Evolutionary conservation across 2,888 invertebrate genomes (phyloP), one percentile per base, ranked within the genome.

Genomic region (Hirtodrosophila alboralis): DNA sequence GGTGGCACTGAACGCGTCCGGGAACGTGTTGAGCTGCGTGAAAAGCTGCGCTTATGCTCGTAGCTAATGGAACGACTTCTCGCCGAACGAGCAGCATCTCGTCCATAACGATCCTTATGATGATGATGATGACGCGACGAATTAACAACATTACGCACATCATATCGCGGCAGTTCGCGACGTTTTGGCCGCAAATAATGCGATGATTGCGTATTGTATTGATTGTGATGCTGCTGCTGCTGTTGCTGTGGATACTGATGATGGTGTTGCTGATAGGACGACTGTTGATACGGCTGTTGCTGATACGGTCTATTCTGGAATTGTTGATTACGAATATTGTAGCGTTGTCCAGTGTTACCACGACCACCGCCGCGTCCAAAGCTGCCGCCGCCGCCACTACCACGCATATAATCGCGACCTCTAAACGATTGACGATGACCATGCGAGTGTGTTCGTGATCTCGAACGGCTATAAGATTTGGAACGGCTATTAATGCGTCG

Each of bases 91-190:
- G 92, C 92, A 48, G 94, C 92, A 89, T 96, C 96, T 8, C 96
- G 92, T 0, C 96, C 96, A 90, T 96, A 96, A 44, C 94, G 93
- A 90, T 96, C 96, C 89, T 94, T 95, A 49, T 93, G 91, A 4
- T 84, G 69, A 49, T 93, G 91, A 4, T 84, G 69, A 8, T 73
- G 74, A 27, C 92, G 91, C 33, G 89, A 88, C 3, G 83, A 68
- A 4, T 94, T 92, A 6, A 96, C 94, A 28, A 96, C 91, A 62
- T 94, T 94, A 31, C 96, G 92, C 7, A 96, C 96, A 91, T 96
- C 95, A 89, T 97, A 97, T 2, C 96, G 92, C 79, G 95, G 95
- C 43, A 97, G 91, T 84, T 96, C 96, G 84, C 95, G 94, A 10
- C 96, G 92, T 84, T 94, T 95, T 49, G 93, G 79, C 2, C 89